Conservation (phyloP, 2,797 vertebrate genomes). For the Oryzias sinensis region DNA sequence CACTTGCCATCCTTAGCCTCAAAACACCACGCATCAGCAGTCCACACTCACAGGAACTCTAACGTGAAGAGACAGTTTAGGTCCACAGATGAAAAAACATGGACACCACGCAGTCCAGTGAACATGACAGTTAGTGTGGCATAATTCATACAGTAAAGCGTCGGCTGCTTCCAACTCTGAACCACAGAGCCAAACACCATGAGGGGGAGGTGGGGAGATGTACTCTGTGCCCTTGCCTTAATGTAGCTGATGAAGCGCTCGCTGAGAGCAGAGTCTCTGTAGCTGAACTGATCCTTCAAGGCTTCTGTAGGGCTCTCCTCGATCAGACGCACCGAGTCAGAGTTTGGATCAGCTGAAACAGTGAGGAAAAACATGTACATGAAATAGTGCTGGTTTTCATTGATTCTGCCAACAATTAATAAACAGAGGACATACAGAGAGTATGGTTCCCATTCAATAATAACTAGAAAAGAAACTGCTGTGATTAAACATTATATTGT, state of each 20-base stretch:
- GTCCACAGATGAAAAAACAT: neutral
- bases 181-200: neutral
- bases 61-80: conserved; percentile 4
- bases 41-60: no score
- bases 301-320: conserved; percentile 77
- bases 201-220: neutral
- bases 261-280: conserved; percentile 75
- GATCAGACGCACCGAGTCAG: conserved; percentile 52
- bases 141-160: conserved; percentile 4
- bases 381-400: no score
- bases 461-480: no score
- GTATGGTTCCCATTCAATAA: no score
- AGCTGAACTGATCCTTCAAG: conserved; percentile 71
- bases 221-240: conserved; percentile 75
- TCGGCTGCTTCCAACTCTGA: conserved; percentile 16
- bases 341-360: conserved; percentile 51
- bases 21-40: no score
- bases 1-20: no score
- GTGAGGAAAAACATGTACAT: neutral
- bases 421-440: no score
- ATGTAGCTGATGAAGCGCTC: conserved; percentile 84
- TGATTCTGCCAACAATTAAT: no score
- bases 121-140: neutral
- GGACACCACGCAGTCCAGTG: conserved; percentile 1
- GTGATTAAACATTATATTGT: no score